Percentiles rank a stretch among this genome's conserved stretches.
Conservation (phyloP, 1,140 invertebrate species). For the Drosophila tani region DNA sequence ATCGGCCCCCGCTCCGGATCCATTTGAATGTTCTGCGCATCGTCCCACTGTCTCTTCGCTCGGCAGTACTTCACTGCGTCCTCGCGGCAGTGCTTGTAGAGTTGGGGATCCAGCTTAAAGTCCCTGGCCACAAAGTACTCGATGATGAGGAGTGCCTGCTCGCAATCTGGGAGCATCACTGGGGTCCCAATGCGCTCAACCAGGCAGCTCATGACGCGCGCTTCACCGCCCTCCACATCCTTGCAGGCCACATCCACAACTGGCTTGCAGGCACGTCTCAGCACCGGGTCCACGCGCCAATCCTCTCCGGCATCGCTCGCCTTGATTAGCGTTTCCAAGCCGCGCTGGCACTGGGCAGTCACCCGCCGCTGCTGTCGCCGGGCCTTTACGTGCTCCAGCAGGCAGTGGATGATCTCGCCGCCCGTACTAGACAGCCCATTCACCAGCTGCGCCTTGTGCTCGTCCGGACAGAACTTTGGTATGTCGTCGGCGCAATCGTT, state of each 20-base stretch:
- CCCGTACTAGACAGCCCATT: slow-evolving; percentile 85
- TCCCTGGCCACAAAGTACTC: slow-evolving; percentile 98
- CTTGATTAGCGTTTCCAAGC: slow-evolving; percentile 91
- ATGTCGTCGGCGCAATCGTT: slow-evolving; percentile 95
- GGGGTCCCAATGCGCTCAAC: slow-evolving; percentile 95
- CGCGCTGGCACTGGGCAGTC: slow-evolving; percentile 89
- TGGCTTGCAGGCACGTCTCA: slow-evolving; percentile 93
- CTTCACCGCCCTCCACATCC: slow-evolving; percentile 89
- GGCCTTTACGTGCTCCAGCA: slow-evolving; percentile 95
- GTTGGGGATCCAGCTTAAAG: slow-evolving; percentile 95
- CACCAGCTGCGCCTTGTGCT: slow-evolving; percentile 87
- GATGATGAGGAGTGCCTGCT: slow-evolving; percentile 96
- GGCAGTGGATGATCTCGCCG: slow-evolving; percentile 97
- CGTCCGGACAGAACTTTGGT: slow-evolving; percentile 88
- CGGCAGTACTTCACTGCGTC: slow-evolving; percentile 94
- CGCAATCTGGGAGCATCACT: slow-evolving; percentile 95
- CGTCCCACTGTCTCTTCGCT: slow-evolving; percentile 92
- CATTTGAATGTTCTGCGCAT: slow-evolving; percentile 87
- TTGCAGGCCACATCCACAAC: slow-evolving; percentile 91
- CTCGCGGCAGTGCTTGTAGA: slow-evolving; percentile 93
- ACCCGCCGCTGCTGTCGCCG: slow-evolving; percentile 87
- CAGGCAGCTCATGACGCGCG: slow-evolving; percentile 95
- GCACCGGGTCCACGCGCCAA: slow-evolving; percentile 95
- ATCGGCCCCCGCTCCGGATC: slow-evolving; percentile 91
- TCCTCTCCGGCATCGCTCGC: slow-evolving; percentile 94